Conservation (phyloP, 2,797 vertebrate species). For the Leptatherina wallacei region DNA sequence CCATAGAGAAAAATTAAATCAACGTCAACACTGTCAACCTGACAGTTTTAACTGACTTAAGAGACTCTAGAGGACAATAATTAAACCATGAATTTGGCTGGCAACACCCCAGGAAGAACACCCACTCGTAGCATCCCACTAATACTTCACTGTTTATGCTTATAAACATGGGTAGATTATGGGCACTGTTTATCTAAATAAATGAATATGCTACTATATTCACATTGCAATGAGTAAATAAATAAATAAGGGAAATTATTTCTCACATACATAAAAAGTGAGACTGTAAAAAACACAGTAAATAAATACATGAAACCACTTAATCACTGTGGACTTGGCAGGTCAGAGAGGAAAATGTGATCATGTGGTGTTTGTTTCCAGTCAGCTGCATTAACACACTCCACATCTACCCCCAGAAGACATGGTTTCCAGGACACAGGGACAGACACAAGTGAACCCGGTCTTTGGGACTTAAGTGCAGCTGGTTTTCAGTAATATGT, state of each 20-base stretch:
- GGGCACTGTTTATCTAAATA: neutral
- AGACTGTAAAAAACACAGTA: neutral
- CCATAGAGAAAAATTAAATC: neutral
- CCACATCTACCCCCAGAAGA: constrained; percentile 38
- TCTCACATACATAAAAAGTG: neutral
- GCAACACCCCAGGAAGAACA: neutral
- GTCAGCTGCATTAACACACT: constrained; percentile 56
- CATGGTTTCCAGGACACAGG: constrained; percentile 78
- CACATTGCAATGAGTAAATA: too few relatives aligned
- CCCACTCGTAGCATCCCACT: neutral
- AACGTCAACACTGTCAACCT: neutral
- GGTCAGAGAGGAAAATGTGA: constrained; percentile 28
- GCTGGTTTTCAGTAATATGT: constrained; percentile 17
- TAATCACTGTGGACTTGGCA: constrained; percentile 19
- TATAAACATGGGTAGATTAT: too few relatives aligned
- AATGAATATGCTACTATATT: neutral
- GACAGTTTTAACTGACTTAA: neutral
- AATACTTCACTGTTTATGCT: neutral
- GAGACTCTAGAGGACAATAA: neutral
- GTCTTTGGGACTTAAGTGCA: neutral
- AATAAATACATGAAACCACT: constrained; percentile 20
- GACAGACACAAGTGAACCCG: constrained; percentile 41
- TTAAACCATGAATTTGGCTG: neutral
- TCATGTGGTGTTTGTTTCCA: constrained; percentile 48
- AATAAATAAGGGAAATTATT: neutral